Evolutionary conservation across 2,797 vertebrate species (phyloP), one percentile per base, ranked within the genome.

Genomic region (Bradypodion pumilum): DNA sequence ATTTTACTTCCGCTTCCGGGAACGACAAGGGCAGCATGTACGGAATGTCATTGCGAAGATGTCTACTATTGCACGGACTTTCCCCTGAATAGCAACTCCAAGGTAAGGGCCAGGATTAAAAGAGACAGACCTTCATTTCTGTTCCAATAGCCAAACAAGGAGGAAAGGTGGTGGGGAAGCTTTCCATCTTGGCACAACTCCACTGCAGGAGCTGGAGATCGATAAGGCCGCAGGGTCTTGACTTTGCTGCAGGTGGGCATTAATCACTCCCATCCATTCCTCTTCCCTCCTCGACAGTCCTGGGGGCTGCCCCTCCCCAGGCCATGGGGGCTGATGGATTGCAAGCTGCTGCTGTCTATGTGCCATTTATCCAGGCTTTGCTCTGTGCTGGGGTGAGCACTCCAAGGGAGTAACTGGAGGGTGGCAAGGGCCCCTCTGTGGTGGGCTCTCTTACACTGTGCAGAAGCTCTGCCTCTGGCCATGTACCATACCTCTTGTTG

Each of bases 251-350:
- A 80, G 78, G 84, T 63, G 75, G 73, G 52, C 63, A 81, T 85
- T 76, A 77, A 85, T 85, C 84, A 85, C 73, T 76, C 52, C 52
- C 27, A n/a, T 66, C 84, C 79, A 77, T 85, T 77, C 79, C 79
- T 85, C 84, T 85, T 81, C 63, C 4, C 40, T 75, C 44, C 56
- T 77, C 77, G 79, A 85, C 29, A 49, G 42, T 42, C 72, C 42
- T 19, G 56, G n/a, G 73, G 74, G 84, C 65, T 77, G 12, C 37
- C 73, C 52, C 60, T 63, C 79, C 73, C 7, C 56, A 69, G 16
- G 13, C 56, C 63, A 69, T 25, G 15, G 37, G 37, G 74, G 27
- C 79, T 85, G 79, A 81, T 81, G 52, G 42, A 81, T 81, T 85
- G 79, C 65, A 81, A 70, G 56, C 73, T 46, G 25, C 52, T 75